Conservation (phyloP, 1,140 invertebrate species). For the Hesperophylax magnus region DNA sequence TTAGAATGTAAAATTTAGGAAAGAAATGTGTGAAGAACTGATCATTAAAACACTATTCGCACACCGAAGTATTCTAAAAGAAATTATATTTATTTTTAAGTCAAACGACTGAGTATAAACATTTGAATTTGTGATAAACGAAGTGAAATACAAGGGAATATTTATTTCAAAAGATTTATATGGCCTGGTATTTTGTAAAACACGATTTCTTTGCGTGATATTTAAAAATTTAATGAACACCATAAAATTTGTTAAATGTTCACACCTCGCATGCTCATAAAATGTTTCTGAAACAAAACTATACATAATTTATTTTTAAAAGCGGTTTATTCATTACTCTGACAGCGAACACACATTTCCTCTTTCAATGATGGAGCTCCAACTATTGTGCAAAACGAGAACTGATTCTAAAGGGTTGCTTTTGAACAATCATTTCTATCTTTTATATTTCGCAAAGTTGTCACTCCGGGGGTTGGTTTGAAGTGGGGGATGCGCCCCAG, state of each 20-base stretch:
- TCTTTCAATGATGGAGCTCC: not conserved
- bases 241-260: not conserved
- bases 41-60: too few relatives aligned
- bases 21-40: too few relatives aligned
- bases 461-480: slow-evolving; percentile 28
- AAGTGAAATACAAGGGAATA: too few relatives aligned
- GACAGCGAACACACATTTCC: slow-evolving; percentile 21
- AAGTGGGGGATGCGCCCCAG: slow-evolving; percentile 24
- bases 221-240: slow-evolving; percentile 11
- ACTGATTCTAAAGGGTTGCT: slow-evolving; percentile 21
- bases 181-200: too few relatives aligned
- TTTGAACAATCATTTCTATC: slow-evolving; percentile 33
- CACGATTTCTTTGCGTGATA: too few relatives aligned
- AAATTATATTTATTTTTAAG: too few relatives aligned
- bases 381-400: slow-evolving; percentile 21
- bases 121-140: too few relatives aligned
- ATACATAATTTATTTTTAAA: slow-evolving; percentile 5
- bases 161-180: too few relatives aligned
- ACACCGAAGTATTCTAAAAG: too few relatives aligned
- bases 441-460: slow-evolving; percentile 31
- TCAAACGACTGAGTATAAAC: too few relatives aligned
- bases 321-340: not conserved
- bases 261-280: slow-evolving; percentile 6
- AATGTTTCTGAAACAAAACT: slow-evolving; percentile 25
- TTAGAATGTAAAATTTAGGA: too few relatives aligned